A percentile compares a stretch with the other conserved stretches of the same genome.
phyloP scores from a whole-genome alignment of 2,113 vertebrate genomes.

The Psilopsiagon aurifrons region DNA sequence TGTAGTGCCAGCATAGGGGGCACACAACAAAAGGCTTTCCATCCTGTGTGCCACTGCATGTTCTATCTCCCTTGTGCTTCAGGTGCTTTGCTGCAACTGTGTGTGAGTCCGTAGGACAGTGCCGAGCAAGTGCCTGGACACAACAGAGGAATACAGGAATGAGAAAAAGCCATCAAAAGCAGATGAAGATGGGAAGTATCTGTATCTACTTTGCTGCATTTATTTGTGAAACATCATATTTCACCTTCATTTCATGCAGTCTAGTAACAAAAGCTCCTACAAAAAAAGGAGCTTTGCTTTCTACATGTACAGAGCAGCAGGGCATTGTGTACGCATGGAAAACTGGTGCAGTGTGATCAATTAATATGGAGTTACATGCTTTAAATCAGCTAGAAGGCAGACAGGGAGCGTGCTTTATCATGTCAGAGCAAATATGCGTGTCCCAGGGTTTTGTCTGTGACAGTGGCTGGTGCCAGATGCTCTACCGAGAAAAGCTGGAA shows the following conservation, averaged over 20 bases:
- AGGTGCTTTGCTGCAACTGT: neutral
- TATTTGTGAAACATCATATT: neutral
- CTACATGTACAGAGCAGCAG: neutral
- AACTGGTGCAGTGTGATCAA: neutral
- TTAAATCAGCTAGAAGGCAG: neutral
- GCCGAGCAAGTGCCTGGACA: neutral
- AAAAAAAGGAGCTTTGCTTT: neutral
- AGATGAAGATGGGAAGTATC: neutral
- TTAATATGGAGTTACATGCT: neutral
- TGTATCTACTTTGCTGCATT: neutral
- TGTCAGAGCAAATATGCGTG: neutral
- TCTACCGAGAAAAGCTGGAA: neutral
- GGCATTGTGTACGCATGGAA: fast-evolving
- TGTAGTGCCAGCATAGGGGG: neutral
- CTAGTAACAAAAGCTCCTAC: neutral
- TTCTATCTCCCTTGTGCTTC: neutral
- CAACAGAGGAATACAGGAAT: neutral
- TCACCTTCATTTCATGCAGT: neutral
- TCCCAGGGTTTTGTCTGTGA: neutral
- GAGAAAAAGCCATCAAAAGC: neutral
- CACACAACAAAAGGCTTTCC: neutral
- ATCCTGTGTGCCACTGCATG: neutral
- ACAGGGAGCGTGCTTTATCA: neutral
- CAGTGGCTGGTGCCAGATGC: neutral
- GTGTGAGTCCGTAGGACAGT: neutral